Percentiles rank a stretch among this genome's conserved stretches.
phyloP scores from a whole-genome alignment of 2,888 invertebrate genomes.

The Clistopyga incitator region DNA sequence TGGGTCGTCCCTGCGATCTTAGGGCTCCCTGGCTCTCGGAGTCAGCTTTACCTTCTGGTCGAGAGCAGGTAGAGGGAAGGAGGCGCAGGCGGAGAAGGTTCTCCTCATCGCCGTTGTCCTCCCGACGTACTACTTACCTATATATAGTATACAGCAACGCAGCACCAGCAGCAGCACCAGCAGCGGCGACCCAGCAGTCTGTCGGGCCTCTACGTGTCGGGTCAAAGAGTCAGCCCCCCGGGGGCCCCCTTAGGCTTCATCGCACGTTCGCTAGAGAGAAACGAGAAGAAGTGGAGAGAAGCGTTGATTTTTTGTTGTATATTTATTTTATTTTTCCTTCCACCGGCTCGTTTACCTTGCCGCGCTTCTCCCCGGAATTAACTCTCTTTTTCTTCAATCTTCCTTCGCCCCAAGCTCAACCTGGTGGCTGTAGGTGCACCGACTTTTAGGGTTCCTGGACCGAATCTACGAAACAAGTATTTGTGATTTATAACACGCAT shows the following conservation, averaged over 20 bases:
- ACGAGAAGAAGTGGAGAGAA: constrained; percentile 2
- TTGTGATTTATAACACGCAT: too few relatives aligned
- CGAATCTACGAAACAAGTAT: too few relatives aligned
- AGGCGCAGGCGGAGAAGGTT: constrained; percentile 12
- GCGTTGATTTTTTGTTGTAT: constrained; percentile 43
- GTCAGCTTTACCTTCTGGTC: constrained; percentile 68
- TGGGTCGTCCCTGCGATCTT: constrained; percentile 60
- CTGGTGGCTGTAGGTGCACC: constrained; percentile 63
- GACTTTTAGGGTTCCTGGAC: neutral
- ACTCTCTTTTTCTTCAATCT: constrained; percentile 31
- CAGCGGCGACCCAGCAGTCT: constrained; percentile 79
- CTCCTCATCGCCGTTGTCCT: constrained; percentile 41
- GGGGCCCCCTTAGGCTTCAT: constrained; percentile 74
- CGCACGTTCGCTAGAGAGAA: constrained; percentile 50
- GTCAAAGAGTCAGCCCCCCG: constrained; percentile 81
- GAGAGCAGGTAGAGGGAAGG: neutral
- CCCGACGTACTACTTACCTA: constrained; percentile 44
- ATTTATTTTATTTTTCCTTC: constrained; percentile 59
- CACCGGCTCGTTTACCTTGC: constrained; percentile 54
- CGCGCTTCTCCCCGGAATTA: constrained; percentile 61
- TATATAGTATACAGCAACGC: constrained; percentile 20
- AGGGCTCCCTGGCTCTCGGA: constrained; percentile 64
- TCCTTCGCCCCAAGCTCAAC: constrained; percentile 20
- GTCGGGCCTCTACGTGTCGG: constrained; percentile 82
- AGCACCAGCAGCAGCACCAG: constrained; percentile 13